Base-by-base conservation (phyloP, 2,888 invertebrate genomes). In the Lepeophtheirus nordmannii region DNA sequence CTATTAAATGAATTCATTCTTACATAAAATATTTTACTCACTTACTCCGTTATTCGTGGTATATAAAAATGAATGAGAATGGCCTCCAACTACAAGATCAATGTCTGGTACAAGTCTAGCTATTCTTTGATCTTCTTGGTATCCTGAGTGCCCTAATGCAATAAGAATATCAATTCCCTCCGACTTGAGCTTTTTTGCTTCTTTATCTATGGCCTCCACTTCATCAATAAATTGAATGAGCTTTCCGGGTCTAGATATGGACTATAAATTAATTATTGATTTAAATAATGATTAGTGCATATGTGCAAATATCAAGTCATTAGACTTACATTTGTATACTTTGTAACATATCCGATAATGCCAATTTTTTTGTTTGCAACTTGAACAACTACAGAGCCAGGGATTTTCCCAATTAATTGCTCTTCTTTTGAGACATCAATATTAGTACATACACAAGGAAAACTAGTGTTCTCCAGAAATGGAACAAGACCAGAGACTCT, bases 61-160 rank as follows among this genome's bases (percentile, higher is more conserved):
- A 74, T 82, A 89, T 0, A 90, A 79, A 70, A 90, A 82, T 0
- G 85, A 83, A 74, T 90, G 87, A 0, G 87, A 85, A 74, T 90
- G 90, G 0, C 84, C 86, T 9, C 90, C 90, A 14, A 90, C 85
- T 67, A 90, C 85, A 0, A 90, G 79, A 73, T 89, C 87, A 65
- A 90, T 81, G 40, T 82, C 81, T 0, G 82, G 80, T 1, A 85
- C 82, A 3, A 79, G 76, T 5, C 74, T 73, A 0, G 89, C 89
- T 69, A 89, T 82, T 38, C 76, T 73, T 66, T 71, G 69, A 69
- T 79, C 79, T 40, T 71, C 80, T 1, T 82, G 80, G 59, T 86
- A 79, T 1, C 90, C 89, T 62, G 86, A 82, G 73, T 91, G 90
- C 0, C 89, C 87, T n/a, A 90, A 76, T 5, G 86, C 85, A 63